Evolutionary conservation across 2,113 vertebrate genomes (phyloP), one percentile per base, ranked within the genome.

Genomic region (Gadus macrocephalus): DNA sequence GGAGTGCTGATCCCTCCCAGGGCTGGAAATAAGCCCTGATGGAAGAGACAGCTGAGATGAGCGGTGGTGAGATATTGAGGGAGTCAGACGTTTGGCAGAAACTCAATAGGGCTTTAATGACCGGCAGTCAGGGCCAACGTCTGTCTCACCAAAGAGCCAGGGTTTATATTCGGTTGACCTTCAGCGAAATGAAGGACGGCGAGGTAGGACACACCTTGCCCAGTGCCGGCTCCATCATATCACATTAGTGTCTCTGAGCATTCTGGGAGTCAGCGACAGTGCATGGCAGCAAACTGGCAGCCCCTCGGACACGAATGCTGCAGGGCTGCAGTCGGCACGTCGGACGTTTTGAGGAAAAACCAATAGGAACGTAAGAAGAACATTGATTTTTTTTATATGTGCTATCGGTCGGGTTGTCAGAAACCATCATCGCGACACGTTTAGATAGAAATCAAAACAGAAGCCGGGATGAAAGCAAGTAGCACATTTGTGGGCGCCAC

Each of bases 31-130:
- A 82, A 82, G 73, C 75, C 75, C 75, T 67, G 78, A 89, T 31
- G 81, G 86, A 83, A 76, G n/a, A 61, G 84, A 78, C 72, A 81
- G 84, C 77, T 75, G 79, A 82, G 81, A 85, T 87, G 74, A 70
- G 79, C 69, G 68, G 64, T 68, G 82, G 74, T 83, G 86, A 90
- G 90, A 84, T 81, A 86, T 76, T 84, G 64, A 71, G 72, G 80
- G 83, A 80, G 83, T 84, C 69, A 73, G 80, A 72, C 75, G 80
- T 89, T 88, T 88, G 84, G 89, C 85, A 88, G 88, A 89, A 91
- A 89, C 83, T 90, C 89, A 88, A 89, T 88, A 86, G 87, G 81
- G 79, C 88, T 88, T 84, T 90, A 89, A 91, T 91, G 89, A 88
- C 85, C 82, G 76, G 83, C 81, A 83, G 89, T 83, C 81, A 75